These are phyloP conservation scores for Theodoxus fluviatilis DNA, from an alignment of 2,888 invertebrate species.

Conservation along the genomic window DNA sequence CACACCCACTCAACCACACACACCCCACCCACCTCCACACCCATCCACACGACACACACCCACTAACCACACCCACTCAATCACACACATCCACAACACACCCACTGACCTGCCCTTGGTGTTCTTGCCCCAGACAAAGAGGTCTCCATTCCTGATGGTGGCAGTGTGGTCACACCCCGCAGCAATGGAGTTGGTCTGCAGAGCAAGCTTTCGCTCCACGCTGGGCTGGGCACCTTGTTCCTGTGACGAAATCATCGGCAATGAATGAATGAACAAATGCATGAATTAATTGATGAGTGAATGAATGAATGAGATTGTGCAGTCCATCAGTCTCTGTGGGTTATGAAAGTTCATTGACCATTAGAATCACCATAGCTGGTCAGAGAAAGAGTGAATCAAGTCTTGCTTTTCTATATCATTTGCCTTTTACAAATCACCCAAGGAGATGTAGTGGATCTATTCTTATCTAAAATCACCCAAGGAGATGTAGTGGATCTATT, in stretches of 20 bases:
- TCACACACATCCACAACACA: neutral
- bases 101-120: slow-evolving; percentile 52
- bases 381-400: neutral
- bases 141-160: slow-evolving; percentile 71
- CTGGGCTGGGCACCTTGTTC: neutral
- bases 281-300: neutral
- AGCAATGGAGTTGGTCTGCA: slow-evolving; percentile 64
- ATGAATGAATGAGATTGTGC: no score
- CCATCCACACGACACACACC: neutral
- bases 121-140: slow-evolving; percentile 73
- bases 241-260: neutral
- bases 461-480: no score
- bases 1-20: neutral
- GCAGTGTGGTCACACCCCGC: slow-evolving; percentile 74
- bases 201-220: slow-evolving; percentile 33
- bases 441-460: no score
- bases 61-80: neutral
- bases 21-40: neutral
- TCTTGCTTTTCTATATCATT: no score
- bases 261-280: neutral
- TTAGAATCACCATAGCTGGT: neutral
- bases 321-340: neutral
- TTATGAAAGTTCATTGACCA: neutral
- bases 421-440: no score
- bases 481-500: no score